Evolutionary conservation across 2,797 vertebrate genomes (phyloP), one percentile per base, ranked within the genome.

Genomic region (Enteromius trimaculatus): DNA sequence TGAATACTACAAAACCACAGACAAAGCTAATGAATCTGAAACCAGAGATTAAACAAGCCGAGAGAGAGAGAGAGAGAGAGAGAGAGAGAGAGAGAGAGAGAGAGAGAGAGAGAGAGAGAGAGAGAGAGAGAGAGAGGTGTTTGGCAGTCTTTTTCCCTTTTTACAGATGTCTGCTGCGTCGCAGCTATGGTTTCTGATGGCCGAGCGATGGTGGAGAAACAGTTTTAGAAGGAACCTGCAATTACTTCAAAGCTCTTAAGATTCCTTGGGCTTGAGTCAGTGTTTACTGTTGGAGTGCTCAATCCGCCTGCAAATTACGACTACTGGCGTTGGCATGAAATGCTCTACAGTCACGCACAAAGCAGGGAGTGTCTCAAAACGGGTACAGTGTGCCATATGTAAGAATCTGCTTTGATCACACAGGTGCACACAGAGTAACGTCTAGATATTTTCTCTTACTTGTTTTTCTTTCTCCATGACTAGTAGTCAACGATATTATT

Each of bases 241-340:
- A 98, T 98, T 98, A 98, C 95, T 96, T 96, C 95, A 96, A 95
- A 94, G 94, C 95, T 93, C 93, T 95, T 94, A 95, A 95, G 97
- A 97, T 97, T 97, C 96, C 96, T 95, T 90, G 95, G 93, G 94
- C 92, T 91, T 96, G 96, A 97, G 93, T 96, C 94, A 96, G 94
- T 95, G 94, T 96, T 96, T 92, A 96, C 93, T 91, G 91, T 95
- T 93, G 91, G 93, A 94, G 94, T 93, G 92, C 92, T 95, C 89
- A 93, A 93, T 91, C 90, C 91, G 92, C 92, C 93, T 93, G 92
- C 94, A 94, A 94, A 95, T 95, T 94, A 94, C 90, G 92, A 94
- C 93, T 93, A 92, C 92, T 94, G 89, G 92, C 91, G 90, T 86
- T 87, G 91, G 92, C 89, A 94, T 92, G 90, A 92, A 93, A 91